Conservation (phyloP, 2,888 invertebrate species). For the Anarsia innoxiella region DNA sequence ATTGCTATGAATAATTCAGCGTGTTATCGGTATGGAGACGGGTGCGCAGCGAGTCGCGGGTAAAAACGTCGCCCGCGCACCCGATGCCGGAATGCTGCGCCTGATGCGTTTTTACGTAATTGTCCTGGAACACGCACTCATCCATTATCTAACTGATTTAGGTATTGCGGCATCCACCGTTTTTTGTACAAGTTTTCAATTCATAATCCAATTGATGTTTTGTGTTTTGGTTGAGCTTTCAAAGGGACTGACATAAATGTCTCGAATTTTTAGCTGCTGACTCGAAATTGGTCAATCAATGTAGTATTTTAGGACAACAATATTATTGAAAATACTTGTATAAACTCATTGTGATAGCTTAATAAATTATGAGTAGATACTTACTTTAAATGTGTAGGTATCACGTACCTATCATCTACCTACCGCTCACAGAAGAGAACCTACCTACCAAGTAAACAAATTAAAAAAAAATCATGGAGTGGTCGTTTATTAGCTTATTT, state of each 20-base stretch:
- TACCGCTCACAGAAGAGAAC: no score
- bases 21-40: slow-evolving; percentile 68
- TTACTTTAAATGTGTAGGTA: no score
- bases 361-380: no score
- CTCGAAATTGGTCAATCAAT: not conserved
- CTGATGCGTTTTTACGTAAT: slow-evolving; percentile 68
- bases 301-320: not conserved
- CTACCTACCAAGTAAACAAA: no score
- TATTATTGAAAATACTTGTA: no score
- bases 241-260: slow-evolving; percentile 5
- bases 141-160: slow-evolving; percentile 70
- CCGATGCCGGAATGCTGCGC: slow-evolving; percentile 59
- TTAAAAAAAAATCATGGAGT: no score
- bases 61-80: slow-evolving; percentile 26
- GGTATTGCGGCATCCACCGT: slow-evolving; percentile 40
- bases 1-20: slow-evolving; percentile 73
- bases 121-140: slow-evolving; percentile 69
- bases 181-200: slow-evolving; percentile 29
- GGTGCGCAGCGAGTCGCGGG: slow-evolving; percentile 28
- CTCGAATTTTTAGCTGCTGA: no score
- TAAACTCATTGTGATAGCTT: no score
- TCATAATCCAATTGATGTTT: slow-evolving; percentile 23
- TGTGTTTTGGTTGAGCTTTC: slow-evolving; percentile 16
- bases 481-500: no score
- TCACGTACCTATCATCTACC: no score